These are phyloP conservation scores for Sesia bembeciformis DNA, from an alignment of 2,888 invertebrate genomes.

Conservation along the genomic window DNA sequence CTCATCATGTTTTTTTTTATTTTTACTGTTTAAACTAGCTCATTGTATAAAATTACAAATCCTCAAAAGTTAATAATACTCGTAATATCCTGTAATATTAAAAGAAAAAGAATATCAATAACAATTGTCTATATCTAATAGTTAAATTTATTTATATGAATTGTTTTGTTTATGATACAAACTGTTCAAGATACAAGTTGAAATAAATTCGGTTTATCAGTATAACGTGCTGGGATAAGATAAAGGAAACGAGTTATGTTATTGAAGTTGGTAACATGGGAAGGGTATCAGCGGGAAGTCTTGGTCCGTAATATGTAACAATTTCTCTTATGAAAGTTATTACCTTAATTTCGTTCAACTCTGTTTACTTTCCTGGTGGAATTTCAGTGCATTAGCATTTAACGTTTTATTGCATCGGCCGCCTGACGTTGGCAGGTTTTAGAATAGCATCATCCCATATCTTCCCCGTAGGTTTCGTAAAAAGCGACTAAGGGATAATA, in stretches of 20 bases:
- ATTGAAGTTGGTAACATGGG: constrained; percentile 17
- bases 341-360: constrained; percentile 4
- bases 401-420: no score
- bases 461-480: no score
- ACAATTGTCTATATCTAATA: not conserved
- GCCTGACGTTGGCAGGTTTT: no score
- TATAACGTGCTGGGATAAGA: constrained; percentile 29
- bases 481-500: no score
- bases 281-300: constrained; percentile 15
- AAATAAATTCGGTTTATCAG: constrained; percentile 30
- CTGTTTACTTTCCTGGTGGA: not conserved
- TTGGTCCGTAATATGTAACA: constrained; percentile 12
- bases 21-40: no score
- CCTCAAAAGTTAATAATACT: no score
- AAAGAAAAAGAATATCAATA: no score
- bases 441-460: no score
- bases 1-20: no score
- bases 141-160: not conserved
- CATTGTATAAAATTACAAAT: no score
- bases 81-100: no score
- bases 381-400: no score
- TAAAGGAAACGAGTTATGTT: constrained; percentile 27
- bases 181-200: not conserved
- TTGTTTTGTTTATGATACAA: not conserved
- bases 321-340: constrained; percentile 11